Base-by-base conservation (phyloP, 2,888 invertebrate species). In the Drosophila histrio region DNA sequence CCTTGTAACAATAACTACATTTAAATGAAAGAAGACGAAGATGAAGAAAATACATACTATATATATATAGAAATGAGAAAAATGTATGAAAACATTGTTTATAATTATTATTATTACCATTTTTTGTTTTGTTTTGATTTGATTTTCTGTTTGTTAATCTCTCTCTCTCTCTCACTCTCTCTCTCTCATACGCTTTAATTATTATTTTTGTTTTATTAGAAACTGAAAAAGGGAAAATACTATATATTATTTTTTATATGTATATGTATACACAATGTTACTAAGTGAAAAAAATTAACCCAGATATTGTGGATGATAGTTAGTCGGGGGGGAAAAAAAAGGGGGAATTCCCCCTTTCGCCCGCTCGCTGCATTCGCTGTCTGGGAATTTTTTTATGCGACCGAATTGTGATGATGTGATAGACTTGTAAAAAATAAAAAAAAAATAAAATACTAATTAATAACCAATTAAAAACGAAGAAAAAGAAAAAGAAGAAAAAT, bases 391-490 rank as follows among this genome's bases (percentile, higher is more conserved):
- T 88, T 82, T 62, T 67, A 82, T 87, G 85, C 87, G 87, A 84
- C 83, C 85, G 71, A 90, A 89, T 90, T 90, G 90, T 91, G 90
- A 90, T 90, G 91, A 90, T 90, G 91, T 90, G 90, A 90, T 90
- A 90, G 90, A 90, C 90, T 90, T 90, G 89, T 87, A 77, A 81
- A 87, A 88, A 70, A n/a, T n/a, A n/a, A n/a, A n/a, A n/a, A n/a
- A n/a, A n/a, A n/a, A n/a, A n/a, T n/a, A n/a, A n/a, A n/a, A 84
- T 84, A 84, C 78, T 79, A 88, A 88, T 79, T 76, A 83, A 75
- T 71, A 70, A 83, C 67, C 77, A 69, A 85, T 69, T 70, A 54
- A 74, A 85, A 72, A 67, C 21, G 15, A 60, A 41, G 28, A 59
- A 58, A 41, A 66, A 41, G 39, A 28, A 38, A 63, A 64, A 70